Conservation (phyloP, 1,140 invertebrate genomes). For the Leptestheria dahalacensis region DNA sequence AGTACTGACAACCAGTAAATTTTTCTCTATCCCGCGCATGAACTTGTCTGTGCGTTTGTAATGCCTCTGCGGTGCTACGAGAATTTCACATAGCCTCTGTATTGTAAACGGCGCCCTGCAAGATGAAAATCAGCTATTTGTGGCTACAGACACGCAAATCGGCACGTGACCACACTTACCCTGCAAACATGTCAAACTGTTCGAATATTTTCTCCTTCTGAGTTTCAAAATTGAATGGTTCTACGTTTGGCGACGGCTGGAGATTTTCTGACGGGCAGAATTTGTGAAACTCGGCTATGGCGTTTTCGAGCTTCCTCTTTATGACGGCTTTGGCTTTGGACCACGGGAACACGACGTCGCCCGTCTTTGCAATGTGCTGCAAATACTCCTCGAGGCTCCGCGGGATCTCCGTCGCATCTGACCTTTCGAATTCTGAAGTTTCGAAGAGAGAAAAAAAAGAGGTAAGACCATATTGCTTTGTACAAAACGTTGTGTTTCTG, state of each 20-base stretch:
- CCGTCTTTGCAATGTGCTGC: conserved; percentile 77
- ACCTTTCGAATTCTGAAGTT: conserved; percentile 66
- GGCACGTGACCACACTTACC: conserved; percentile 22
- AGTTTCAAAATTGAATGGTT: conserved; percentile 74
- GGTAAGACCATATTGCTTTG: too few relatives aligned
- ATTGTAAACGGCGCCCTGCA: conserved; percentile 88
- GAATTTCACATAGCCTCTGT: conserved; percentile 83
- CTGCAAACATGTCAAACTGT: conserved; percentile 50
- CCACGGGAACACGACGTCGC: conserved; percentile 89
- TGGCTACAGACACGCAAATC: neutral
- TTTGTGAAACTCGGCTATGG: conserved; percentile 74
- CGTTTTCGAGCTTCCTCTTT: conserved; percentile 65
- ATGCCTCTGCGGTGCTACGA: conserved; percentile 78
- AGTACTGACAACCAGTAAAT: conserved; percentile 87
- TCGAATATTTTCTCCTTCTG: conserved; percentile 74
- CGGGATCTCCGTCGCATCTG: conserved; percentile 68
- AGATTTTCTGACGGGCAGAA: conserved; percentile 55
- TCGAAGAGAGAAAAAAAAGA: neutral
- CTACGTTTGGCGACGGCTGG: conserved; percentile 70
- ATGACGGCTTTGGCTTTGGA: conserved; percentile 68
- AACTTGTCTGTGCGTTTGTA: conserved; percentile 93
- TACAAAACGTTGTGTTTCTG: too few relatives aligned
- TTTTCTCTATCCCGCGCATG: conserved; percentile 86
- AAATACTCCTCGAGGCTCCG: conserved; percentile 78
- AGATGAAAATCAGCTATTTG: conserved; percentile 29